Conservation (phyloP, 2,888 invertebrate genomes). For the Aphidoletes aphidimyza region DNA sequence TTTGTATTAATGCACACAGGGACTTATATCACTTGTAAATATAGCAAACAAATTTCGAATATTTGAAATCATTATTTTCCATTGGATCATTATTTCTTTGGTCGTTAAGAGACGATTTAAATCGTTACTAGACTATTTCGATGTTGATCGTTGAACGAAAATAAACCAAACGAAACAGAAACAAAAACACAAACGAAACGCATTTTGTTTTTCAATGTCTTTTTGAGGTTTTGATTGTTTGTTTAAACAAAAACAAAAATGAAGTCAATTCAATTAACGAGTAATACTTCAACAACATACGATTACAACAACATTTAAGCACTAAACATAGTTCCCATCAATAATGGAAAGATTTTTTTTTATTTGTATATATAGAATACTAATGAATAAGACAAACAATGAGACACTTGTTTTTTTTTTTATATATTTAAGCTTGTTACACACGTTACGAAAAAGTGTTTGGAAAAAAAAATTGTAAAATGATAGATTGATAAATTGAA, state of each 20-base stretch:
- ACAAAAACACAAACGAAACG: background rate
- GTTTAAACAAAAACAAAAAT: background rate
- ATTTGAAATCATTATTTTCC: too few species aligned
- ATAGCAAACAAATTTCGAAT: too few species aligned
- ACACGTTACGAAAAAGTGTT: slow-evolving; percentile 37
- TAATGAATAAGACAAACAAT: slow-evolving; percentile 47
- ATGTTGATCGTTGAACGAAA: too few species aligned
- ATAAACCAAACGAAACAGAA: too few species aligned
- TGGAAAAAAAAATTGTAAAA: background rate
- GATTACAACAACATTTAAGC: slow-evolving; percentile 46
- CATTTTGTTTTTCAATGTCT: background rate
- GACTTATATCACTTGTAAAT: too few species aligned
- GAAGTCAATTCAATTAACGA: slow-evolving; percentile 42
- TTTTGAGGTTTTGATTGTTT: background rate
- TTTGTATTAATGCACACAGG: too few species aligned
- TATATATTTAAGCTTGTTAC: slow-evolving; percentile 36
- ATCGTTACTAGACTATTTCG: too few species aligned
- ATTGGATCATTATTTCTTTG: too few species aligned
- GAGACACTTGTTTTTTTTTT: slow-evolving; percentile 33
- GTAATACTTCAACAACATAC: slow-evolving; percentile 40
- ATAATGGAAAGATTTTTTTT: slow-evolving; percentile 43
- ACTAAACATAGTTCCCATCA: slow-evolving; percentile 49
- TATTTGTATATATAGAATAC: background rate
- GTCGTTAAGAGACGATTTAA: too few species aligned
- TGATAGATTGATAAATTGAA: background rate